These are phyloP conservation scores for Acanthococcus lagerstroemiae DNA, from an alignment of 2,888 invertebrate genomes.

Conservation along the genomic window DNA sequence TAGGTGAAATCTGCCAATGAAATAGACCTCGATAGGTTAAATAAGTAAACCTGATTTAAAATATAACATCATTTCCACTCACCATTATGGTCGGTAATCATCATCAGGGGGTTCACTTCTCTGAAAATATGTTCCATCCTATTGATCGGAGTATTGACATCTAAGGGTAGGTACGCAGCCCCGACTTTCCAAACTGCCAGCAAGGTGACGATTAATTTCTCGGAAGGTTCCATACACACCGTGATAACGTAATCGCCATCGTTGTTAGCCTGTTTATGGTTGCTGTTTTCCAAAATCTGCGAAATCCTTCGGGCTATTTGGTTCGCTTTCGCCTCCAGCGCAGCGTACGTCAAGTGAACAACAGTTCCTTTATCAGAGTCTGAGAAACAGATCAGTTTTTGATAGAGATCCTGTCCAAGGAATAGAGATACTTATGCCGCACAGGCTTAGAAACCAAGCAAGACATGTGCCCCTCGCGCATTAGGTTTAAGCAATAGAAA, in stretches of 20 bases:
- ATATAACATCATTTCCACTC: conserved; percentile 36
- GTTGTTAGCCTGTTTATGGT: conserved; percentile 42
- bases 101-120: conserved; percentile 60
- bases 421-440: too few species aligned
- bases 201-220: conserved; percentile 54
- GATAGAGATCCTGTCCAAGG: too few species aligned
- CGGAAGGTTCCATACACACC: conserved; percentile 68
- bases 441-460: too few species aligned
- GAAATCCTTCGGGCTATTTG: conserved; percentile 30
- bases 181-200: conserved; percentile 71
- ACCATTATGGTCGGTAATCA: conserved; percentile 56
- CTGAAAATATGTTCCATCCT: conserved; percentile 64
- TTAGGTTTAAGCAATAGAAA: too few species aligned
- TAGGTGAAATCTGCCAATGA: too few species aligned
- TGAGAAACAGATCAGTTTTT: too few species aligned
- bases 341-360: conserved; percentile 17
- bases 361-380: background rate
- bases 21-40: too few species aligned
- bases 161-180: conserved; percentile 74
- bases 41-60: background rate
- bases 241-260: conserved; percentile 67
- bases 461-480: too few species aligned
- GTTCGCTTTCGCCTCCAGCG: conserved; percentile 31
- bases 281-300: background rate
- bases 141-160: conserved; percentile 58